These are phyloP conservation scores for Macroglossus sobrinus DNA, from an alignment of 2,113 vertebrate genomes.

Conservation along the genomic window DNA sequence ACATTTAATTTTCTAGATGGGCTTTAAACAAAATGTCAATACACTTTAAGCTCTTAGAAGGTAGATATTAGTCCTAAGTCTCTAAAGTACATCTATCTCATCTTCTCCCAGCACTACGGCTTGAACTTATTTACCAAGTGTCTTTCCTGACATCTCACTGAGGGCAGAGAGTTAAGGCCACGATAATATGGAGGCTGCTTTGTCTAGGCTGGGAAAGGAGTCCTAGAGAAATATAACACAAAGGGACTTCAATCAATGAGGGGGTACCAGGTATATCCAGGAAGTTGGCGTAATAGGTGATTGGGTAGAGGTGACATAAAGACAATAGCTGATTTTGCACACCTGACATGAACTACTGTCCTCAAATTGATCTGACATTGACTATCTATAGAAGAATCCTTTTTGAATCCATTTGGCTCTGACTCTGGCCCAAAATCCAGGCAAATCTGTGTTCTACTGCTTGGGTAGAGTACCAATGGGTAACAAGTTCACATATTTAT, in stretches of 20 bases:
- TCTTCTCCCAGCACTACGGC: neutral
- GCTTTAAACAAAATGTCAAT: conserved; percentile 9
- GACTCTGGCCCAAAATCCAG: neutral
- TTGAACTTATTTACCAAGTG: neutral
- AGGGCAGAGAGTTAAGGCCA: neutral
- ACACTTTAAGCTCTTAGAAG: conserved; percentile 13
- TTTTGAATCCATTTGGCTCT: neutral
- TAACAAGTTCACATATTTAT: neutral
- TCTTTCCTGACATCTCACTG: neutral
- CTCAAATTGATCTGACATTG: neutral
- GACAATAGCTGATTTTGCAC: neutral
- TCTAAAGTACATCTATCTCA: neutral
- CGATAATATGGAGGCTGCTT: neutral
- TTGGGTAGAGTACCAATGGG: neutral
- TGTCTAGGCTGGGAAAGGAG: neutral
- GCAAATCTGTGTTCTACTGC: neutral
- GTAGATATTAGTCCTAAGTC: neutral
- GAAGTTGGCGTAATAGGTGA: neutral
- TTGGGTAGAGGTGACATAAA: neutral
- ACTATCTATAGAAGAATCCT: neutral
- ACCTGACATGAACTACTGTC: neutral
- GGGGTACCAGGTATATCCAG: neutral
- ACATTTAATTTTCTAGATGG: neutral
- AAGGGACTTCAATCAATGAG: neutral
- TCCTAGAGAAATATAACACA: neutral